Percentiles rank a stretch among this genome's conserved stretches.
Evolutionary conservation across 2,888 invertebrate genomes (phyloP).

Genomic region (Orthosia incerta): DNA sequence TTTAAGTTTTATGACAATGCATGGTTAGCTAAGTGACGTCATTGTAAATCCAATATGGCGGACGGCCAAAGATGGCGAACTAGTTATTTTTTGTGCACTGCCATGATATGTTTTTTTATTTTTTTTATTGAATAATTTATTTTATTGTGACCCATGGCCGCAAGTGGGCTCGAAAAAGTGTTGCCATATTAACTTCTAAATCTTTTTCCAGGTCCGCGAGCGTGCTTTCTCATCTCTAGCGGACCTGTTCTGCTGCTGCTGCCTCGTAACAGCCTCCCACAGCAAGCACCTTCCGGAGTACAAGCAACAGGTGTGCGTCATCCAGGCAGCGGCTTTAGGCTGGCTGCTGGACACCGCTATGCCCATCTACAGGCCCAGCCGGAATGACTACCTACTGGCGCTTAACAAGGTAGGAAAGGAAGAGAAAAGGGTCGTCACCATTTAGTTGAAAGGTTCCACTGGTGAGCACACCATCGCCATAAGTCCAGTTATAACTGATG

Average conservation of each 20-base stretch:
- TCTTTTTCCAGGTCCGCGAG: conserved; percentile 92
- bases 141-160: neutral
- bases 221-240: conserved; percentile 95
- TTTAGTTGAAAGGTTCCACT: neutral
- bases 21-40: no score
- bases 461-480: neutral
- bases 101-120: no score
- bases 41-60: no score
- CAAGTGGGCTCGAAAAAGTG: neutral
- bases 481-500: neutral
- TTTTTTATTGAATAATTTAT: no score
- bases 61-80: no score
- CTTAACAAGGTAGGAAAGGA: conserved; percentile 93
- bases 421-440: no score
- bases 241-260: conserved; percentile 96
- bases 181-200: no score
- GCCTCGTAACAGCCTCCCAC: conserved; percentile 94
- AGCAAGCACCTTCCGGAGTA: conserved; percentile 88
- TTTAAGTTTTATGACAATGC: no score
- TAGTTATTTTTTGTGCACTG: no score
- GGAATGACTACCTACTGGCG: conserved; percentile 94
- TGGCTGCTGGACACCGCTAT: conserved; percentile 97
- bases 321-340: conserved; percentile 96
- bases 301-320: conserved; percentile 85
- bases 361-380: conserved; percentile 93